Conservation (phyloP, 2,113 vertebrate genomes). For the Zosterops borbonicus region DNA sequence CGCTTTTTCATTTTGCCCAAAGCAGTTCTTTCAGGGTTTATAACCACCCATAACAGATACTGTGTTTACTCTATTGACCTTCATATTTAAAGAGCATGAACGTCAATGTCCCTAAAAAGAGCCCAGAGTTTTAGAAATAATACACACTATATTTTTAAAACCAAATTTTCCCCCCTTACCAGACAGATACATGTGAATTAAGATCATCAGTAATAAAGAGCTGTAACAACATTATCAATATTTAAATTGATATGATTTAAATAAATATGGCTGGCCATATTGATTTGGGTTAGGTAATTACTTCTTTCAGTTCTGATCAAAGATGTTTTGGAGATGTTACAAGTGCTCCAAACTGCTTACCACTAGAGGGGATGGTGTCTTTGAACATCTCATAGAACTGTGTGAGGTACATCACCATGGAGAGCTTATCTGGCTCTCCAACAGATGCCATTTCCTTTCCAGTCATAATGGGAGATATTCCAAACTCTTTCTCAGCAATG, state of each 20-base stretch:
- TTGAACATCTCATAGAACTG: constrained; percentile 99
- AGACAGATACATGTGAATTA: background rate
- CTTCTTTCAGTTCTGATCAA: background rate
- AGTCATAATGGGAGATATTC: constrained; percentile 97
- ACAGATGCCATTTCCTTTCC: constrained; percentile 97
- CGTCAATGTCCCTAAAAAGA: background rate
- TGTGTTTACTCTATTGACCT: background rate
- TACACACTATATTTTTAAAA: background rate
- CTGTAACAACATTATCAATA: background rate
- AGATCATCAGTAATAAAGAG: background rate
- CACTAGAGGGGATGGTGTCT: constrained; percentile 88
- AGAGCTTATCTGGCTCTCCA: constrained; percentile 93
- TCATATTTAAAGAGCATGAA: background rate
- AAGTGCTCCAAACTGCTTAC: constrained; percentile 69
- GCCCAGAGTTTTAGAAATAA: background rate
- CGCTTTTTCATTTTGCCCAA: background rate
- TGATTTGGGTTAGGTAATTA: background rate
- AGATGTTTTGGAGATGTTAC: background rate
- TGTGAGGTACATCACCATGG: constrained; percentile 99
- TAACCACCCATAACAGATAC: background rate
- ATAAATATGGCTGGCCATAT: background rate
- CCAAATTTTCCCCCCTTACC: accelerated
- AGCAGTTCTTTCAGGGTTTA: background rate
- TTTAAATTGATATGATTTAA: too few relatives aligned
- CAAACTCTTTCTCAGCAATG: constrained; percentile 91